Evolutionary conservation across 2,888 invertebrate species (phyloP), one percentile per base, ranked within the genome.

Genomic region (Diabrotica balteata): DNA sequence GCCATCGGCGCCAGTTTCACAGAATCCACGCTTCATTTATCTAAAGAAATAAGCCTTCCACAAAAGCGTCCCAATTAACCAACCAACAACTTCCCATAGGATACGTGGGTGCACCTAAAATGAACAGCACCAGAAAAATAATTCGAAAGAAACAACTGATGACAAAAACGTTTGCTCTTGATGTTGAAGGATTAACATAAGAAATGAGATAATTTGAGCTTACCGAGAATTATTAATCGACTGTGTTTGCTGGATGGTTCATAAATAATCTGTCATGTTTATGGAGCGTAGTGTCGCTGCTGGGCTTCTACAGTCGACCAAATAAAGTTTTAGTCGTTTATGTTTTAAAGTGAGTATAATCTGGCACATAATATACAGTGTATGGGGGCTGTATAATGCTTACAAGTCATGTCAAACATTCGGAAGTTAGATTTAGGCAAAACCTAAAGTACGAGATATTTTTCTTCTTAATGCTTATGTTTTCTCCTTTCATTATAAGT

Each of bases 201-300:
- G 73, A 70, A 76, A 75, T 72, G 72, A 72, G 74, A 78, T 76
- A 75, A 77, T 77, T 76, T 73, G 69, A 71, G 72, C 73, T 52
- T 62, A 66, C 67, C 67, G 68, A 73, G 72, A 68, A 61, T 74
- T 73, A 76, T 77, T 77, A 77, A 78, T 77, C 61, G 68, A 68
- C 58, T 65, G 65, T 59, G 77, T 70, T 66, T 58, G 76, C 43
- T 74, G 73, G 76, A 77, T 70, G 73, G 68, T 68, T 70, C 70
- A 65, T 66, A 63, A 70, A 66, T 72, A 69, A 76, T 76, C 70
- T 66, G 69, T 75, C 73, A 74, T 68, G 68, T 72, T 75, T 72
- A 72, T 61, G 63, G 59, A 54, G 58, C 65, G 59, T 67, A 55
- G 43, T 67, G 67, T 53, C 47, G 54, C 59, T 63, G 57, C 42